phyloP scores from a whole-genome alignment of 2,888 invertebrate species.

The Pachycephus smyrnensis region DNA sequence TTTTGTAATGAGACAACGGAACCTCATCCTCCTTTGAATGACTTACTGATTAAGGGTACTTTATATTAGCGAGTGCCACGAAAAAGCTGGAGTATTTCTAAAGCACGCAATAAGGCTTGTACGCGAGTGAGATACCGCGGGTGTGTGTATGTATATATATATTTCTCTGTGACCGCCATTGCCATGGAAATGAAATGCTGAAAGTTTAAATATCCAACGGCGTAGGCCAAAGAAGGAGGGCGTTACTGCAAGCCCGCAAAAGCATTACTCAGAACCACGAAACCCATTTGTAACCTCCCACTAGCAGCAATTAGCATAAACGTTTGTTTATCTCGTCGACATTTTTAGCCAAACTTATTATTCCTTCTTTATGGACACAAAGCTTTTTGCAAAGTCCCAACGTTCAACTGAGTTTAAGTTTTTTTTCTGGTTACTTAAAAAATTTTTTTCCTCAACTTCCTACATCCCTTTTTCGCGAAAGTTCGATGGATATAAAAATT shows the following conservation, averaged over 20 bases:
- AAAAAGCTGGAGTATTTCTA: background rate
- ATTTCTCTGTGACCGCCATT: background rate
- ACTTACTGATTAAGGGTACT: background rate
- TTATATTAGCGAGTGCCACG: background rate
- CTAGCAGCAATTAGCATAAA: constrained; percentile 42
- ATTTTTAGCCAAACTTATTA: constrained; percentile 34
- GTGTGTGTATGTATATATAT: background rate
- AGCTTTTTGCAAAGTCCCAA: background rate
- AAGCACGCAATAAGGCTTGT: background rate
- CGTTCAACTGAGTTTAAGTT: too few relatives aligned
- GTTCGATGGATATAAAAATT: too few relatives aligned
- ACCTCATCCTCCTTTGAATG: background rate
- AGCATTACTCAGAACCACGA: constrained; percentile 36
- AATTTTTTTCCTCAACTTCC: too few relatives aligned
- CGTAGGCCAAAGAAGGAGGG: constrained; percentile 25
- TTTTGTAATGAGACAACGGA: background rate
- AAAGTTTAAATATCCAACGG: constrained; percentile 21
- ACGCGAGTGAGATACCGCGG: background rate
- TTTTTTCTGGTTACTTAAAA: too few relatives aligned
- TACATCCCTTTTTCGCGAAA: too few relatives aligned
- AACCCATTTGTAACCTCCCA: constrained; percentile 29
- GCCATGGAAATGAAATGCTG: constrained; percentile 21
- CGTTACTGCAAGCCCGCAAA: constrained; percentile 26
- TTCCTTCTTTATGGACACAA: constrained; percentile 21
- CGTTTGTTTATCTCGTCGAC: constrained; percentile 43